Base-by-base conservation (phyloP, 2,888 invertebrate genomes). In the Diplazon laetatorius region DNA sequence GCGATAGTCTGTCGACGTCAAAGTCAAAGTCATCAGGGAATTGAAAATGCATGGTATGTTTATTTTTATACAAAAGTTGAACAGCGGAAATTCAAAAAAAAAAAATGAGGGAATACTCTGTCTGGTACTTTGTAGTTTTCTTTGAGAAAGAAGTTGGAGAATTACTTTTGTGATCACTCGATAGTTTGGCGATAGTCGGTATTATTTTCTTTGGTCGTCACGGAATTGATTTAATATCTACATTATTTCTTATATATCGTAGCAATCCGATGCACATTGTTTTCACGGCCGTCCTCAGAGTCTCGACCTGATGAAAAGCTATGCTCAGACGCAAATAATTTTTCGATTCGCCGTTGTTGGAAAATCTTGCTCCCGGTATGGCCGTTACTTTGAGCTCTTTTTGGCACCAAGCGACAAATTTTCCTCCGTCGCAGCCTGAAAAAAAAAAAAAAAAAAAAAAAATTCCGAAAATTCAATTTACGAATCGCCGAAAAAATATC, bases 241-340 rank as follows among this genome's bases (percentile, higher is more conserved):
- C 42, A 52, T 66, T 55, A 39, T 80, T 78, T 76, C 82, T 79
- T 50, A 86, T 84, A 82, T 88, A 92, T 2, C 85, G 76, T 3
- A 84, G 81, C 10, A 92, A 82, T 20, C 88, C 91, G 16, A 82
- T 76, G 76, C 93, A 93, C 2, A 93, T 83, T 63, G 87, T 87
- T 68, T 77, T 84, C 0, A 86, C 85, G 2, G 92, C 92, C 76
- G 86, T 85, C 75, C 82, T 78, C 16, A 93, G 82, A 62, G 85
- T 86, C 0, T 89, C 88, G 39, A 86, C 89, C 0, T 80, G 74
- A 80, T 93, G 92, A 83, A 93, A 93, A 16, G 91, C 92, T 78
- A 93, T 92, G 9, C 92, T 91, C 50, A 93, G 71, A n/a, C 93
- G 90, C 46, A 93, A 85, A 72, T 85, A 91, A 79, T 92, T 91